phyloP scores from a whole-genome alignment of 1,140 invertebrate species.

The Drosophila hydei region DNA sequence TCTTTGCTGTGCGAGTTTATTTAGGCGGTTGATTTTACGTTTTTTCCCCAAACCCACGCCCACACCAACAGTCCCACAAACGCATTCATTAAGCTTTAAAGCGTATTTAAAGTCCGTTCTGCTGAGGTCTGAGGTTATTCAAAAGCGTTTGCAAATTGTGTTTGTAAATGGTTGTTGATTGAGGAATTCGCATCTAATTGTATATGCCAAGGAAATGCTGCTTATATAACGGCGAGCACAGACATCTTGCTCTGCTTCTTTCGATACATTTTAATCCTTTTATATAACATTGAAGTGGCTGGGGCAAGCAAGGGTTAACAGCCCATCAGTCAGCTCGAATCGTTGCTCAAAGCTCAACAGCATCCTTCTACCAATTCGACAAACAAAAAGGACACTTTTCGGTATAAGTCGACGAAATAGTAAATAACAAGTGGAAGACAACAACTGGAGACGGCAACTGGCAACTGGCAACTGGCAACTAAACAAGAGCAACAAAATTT shows the following conservation, averaged over 20 bases:
- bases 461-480: constrained; percentile 53
- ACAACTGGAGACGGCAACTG: constrained; percentile 34
- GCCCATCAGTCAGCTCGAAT: constrained; percentile 16
- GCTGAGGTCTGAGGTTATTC: not conserved
- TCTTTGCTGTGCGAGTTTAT: constrained; percentile 60
- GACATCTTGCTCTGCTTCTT: not conserved
- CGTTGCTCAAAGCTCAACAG: constrained; percentile 14
- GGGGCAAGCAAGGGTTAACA: constrained; percentile 40
- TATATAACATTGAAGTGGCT: constrained; percentile 7
- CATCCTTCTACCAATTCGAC: constrained; percentile 3
- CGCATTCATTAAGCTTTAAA: constrained; percentile 52
- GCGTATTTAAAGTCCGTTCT: constrained; percentile 24
- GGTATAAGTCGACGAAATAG: constrained; percentile 63
- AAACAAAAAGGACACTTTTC: constrained; percentile 55
- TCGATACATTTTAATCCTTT: constrained; percentile 20
- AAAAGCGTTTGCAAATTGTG: constrained; percentile 4
- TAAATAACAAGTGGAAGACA: constrained; percentile 68
- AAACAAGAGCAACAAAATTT: constrained; percentile 67
- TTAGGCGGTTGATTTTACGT: constrained; percentile 55
- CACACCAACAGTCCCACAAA: too few relatives aligned
- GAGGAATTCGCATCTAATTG: constrained; percentile 2
- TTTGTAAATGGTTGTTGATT: constrained; percentile 4
- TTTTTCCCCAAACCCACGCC: too few relatives aligned
- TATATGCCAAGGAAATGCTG: constrained; percentile 1
- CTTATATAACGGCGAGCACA: not conserved